Base-by-base conservation (phyloP, 1,140 invertebrate genomes). In the Phymorhynchus buccinoides region DNA sequence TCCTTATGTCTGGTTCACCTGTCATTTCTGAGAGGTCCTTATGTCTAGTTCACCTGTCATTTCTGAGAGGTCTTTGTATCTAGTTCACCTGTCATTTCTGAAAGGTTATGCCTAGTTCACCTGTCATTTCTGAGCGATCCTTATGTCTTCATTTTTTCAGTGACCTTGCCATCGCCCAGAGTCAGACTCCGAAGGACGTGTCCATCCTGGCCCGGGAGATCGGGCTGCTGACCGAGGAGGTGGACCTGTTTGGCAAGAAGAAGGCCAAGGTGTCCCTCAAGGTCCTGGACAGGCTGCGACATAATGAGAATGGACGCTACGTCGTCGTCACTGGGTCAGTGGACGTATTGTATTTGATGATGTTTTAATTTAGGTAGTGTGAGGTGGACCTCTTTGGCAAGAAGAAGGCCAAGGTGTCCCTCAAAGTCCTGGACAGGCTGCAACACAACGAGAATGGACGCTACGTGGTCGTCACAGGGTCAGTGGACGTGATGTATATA, bases 391-490 rank as follows among this genome's bases (percentile, higher is more conserved):
- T 96, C 78, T 99, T 98, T 94, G 99, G 99, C 12, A 96, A 95
- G 89, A 98, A 96, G 87, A 99, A 99, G 93, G 98, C 97, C 1
- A 99, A 99, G 94, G 95, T 99, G n/a, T 95, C 96, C 0, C 93
- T 99, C 3, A 95, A 95, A 2, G 96, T 98, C 68, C 92, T 99
- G 7, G 94, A 99, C 16, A 94, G 98, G 79, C 93, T 99, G 7
- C 90, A 94, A 68, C 89, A 95, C 78, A 95, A 96, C 83, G 94
- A 94, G 66, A 94, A 96, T 93, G 99, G 98, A 87, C 98, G 97
- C 94, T 99, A 98, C 93, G 96, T 99, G 86, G 97, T 99, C 0
- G 97, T 99, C 52, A 96, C 96, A 77, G 98, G 98, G 96, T 97
- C 94, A 95, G 42, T n/a, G n/a, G n/a, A n/a, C n/a, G n/a, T n/a